Evolutionary conservation across 2,888 invertebrate species (phyloP), one percentile per base, ranked within the genome.

Genomic region (Heteromyza rotundicornis): DNA sequence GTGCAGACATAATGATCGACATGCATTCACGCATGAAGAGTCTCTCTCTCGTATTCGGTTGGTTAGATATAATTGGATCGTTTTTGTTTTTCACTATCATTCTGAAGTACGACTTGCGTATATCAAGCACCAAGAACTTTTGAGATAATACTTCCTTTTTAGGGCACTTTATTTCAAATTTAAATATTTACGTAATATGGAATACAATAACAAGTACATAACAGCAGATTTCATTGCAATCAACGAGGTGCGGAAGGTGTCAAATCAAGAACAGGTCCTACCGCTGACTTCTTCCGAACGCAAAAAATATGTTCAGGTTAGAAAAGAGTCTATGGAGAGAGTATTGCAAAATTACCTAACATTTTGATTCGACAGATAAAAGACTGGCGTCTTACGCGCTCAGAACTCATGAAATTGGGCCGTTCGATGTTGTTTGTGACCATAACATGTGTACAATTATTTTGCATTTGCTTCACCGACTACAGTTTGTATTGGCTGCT

Each of bases 401-500:
- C 57, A 5, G 84, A 84, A 65, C 68, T 70, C 7, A 47, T 69
- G 2, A 53, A 70, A 32, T 54, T 82, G 27, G 71, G 75, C 0
- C 71, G 74, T 19, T 76, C 78, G 2, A 63, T 69, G 8, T 80
- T 89, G 81, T 87, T 91, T 66, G 85, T 94, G 78, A 72, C 86
- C 0, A 84, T 90, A 16, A 87, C 90, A 0, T 87, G 89, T 0
- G 82, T 92, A 62, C 93, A 95, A 77, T 84, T 94, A 14, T 81
- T 87, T 23, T 88, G 90, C 51, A 90, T 92, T 73, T 89, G 95
- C 76, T 81, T 88, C 19, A 87, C 89, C 1, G 95, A 96, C 81
- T 93, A 91, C 78, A 87, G 89, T 20, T 82, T 95, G 0, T 94
- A 87, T 77, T 92, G 92, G 90, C 84, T 94, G n/a, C 80, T 95